A percentile compares a stretch with the other conserved stretches of the same genome.
Conservation (phyloP, 2,888 invertebrate species). For the Poecilobothrus nobilitatus region DNA sequence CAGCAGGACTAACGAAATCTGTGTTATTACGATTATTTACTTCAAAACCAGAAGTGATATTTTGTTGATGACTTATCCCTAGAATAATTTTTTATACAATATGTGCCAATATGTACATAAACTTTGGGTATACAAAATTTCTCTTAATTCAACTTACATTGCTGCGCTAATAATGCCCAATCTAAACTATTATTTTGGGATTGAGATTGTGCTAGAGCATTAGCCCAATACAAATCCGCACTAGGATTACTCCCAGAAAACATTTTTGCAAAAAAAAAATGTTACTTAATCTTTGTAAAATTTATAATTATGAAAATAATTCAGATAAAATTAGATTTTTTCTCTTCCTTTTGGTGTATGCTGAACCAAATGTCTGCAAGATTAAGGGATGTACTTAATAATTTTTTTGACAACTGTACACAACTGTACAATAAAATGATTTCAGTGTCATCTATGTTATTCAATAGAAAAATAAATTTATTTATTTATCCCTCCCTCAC, state of each 20-base stretch:
- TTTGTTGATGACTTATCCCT: constrained; percentile 3
- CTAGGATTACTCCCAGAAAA: constrained; percentile 38
- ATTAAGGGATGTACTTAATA: too few relatives aligned
- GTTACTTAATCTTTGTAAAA: too few relatives aligned
- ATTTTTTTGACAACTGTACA: too few relatives aligned
- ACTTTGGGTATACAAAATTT: too few relatives aligned
- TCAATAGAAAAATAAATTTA: too few relatives aligned
- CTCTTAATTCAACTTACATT: constrained; percentile 60
- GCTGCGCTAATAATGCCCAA: constrained; percentile 93
- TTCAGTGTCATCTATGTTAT: too few relatives aligned
- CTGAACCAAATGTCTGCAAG: too few relatives aligned
- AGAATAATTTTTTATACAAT: background rate
- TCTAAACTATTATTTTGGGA: constrained; percentile 52
- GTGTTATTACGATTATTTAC: constrained; percentile 24
- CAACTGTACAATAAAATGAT: too few relatives aligned
- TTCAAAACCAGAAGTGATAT: background rate
- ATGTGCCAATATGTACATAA: background rate
- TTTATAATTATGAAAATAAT: background rate
- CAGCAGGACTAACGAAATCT: constrained; percentile 51
- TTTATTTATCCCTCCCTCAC: too few relatives aligned
- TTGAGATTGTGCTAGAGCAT: constrained; percentile 63
- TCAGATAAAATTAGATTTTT: too few relatives aligned
- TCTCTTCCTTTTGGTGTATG: too few relatives aligned
- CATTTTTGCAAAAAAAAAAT: constrained; percentile 26
- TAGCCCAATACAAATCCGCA: constrained; percentile 38